Evolutionary conservation across 1,140 invertebrate species (phyloP).

Genomic region (Drosophila suzukii): DNA sequence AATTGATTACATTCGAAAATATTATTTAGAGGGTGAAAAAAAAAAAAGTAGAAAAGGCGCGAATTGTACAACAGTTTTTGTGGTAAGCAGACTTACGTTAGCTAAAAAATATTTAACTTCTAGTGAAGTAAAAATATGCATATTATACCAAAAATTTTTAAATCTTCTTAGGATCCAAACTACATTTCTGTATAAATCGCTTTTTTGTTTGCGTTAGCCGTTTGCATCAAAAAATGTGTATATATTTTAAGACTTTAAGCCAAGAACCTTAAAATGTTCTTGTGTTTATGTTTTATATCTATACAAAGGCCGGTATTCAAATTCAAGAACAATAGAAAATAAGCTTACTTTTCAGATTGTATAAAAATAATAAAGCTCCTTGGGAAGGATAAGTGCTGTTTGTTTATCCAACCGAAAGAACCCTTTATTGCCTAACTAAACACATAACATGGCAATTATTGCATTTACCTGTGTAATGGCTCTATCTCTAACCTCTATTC

Average conservation of each 20-base stretch:
- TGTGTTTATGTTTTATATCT: too few species aligned
- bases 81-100: neutral
- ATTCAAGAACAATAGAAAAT: neutral
- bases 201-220: neutral
- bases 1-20: conserved; percentile 35
- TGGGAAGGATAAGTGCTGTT: neutral
- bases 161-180: neutral
- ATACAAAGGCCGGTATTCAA: neutral
- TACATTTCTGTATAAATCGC: neutral
- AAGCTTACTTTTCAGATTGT: neutral
- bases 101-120: neutral
- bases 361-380: neutral
- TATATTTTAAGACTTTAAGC: neutral
- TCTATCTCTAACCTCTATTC: conserved; percentile 31
- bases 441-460: conserved; percentile 28
- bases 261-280: neutral
- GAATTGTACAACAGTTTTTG: neutral
- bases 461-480: conserved; percentile 39
- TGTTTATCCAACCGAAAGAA: neutral
- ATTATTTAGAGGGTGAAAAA: neutral
- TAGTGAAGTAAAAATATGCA: neutral
- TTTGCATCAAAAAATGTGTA: neutral
- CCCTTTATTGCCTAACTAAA: conserved; percentile 27
- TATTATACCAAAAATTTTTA: neutral
- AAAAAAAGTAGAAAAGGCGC: neutral